Percentiles rank a stretch among this genome's conserved stretches.
Evolutionary conservation across 1,140 invertebrate species (phyloP).

Genomic region (Heliothis virescens): DNA sequence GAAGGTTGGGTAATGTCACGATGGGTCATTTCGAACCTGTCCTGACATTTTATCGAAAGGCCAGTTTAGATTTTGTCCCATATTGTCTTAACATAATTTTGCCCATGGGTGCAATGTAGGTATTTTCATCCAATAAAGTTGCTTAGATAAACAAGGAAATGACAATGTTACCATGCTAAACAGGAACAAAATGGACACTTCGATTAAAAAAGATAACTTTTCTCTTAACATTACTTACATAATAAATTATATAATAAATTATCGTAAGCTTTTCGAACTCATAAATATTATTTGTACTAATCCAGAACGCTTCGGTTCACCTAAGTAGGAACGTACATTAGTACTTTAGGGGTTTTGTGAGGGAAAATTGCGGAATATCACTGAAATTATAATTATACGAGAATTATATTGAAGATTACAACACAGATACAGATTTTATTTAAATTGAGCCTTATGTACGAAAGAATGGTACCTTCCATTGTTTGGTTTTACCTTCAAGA

Average conservation of each 20-base stretch:
- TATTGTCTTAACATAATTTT: neutral
- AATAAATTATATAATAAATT: neutral
- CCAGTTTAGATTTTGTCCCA: neutral
- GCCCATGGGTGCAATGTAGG: neutral
- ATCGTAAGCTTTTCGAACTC: neutral
- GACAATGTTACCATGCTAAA: neutral
- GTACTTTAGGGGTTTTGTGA: neutral
- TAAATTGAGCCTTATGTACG: neutral
- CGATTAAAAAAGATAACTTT: neutral
- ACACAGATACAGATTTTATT: neutral
- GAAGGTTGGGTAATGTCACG: neutral
- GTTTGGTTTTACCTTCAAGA: neutral
- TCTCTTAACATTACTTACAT: neutral
- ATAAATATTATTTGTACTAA: neutral
- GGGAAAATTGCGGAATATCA: neutral
- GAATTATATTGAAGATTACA: neutral
- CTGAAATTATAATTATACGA: neutral
- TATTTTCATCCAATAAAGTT: too few species aligned
- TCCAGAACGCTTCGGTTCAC: neutral
- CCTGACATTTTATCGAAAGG: conserved; percentile 11
- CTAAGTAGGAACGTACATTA: neutral
- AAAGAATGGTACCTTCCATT: neutral
- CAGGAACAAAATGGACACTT: neutral
- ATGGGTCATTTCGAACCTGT: neutral
- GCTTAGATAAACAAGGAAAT: too few species aligned